phyloP scores from a whole-genome alignment of 1,140 invertebrate species.

The Hylaeus anthracinus region DNA sequence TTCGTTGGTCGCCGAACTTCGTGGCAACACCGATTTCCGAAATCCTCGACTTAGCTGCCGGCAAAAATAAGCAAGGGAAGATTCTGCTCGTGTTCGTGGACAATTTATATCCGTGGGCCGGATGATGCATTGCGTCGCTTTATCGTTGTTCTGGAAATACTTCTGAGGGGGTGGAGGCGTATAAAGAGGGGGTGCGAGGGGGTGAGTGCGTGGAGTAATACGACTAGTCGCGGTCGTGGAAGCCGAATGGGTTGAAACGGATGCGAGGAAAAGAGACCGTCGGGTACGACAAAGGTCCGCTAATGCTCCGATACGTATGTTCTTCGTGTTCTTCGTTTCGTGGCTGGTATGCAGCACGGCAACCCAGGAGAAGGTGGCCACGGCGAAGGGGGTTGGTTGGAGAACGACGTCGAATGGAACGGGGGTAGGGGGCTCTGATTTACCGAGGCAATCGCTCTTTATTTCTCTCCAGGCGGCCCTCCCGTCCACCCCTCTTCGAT shows the following conservation, averaged over 20 bases:
- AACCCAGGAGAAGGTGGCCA: conserved; percentile 54
- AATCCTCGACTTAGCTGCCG: conserved; percentile 40
- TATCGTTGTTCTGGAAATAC: conserved; percentile 66
- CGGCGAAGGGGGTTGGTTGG: conserved; percentile 29
- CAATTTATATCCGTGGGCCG: conserved; percentile 58
- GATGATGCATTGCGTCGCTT: conserved; percentile 63
- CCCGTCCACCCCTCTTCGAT: conserved; percentile 75
- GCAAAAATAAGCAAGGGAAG: conserved; percentile 60
- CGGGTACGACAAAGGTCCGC: conserved; percentile 71
- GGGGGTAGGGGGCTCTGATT: conserved; percentile 74
- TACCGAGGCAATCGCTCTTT: conserved; percentile 81
- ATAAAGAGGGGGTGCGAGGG: neutral
- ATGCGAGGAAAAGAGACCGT: conserved; percentile 52
- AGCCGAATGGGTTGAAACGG: conserved; percentile 55
- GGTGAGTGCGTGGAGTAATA: conserved; percentile 52
- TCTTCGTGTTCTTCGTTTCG: conserved; percentile 66
- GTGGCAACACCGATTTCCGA: conserved; percentile 48
- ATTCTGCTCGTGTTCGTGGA: conserved; percentile 62
- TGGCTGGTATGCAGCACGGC: conserved; percentile 65
- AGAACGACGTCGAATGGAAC: conserved; percentile 43
- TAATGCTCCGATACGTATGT: conserved; percentile 80
- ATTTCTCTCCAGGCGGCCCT: conserved; percentile 81
- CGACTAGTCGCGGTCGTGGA: conserved; percentile 32
- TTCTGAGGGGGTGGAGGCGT: conserved; percentile 46
- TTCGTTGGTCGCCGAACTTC: conserved; percentile 2